Conservation (phyloP, 1,140 invertebrate genomes). For the Rhizoglyphus robini region DNA sequence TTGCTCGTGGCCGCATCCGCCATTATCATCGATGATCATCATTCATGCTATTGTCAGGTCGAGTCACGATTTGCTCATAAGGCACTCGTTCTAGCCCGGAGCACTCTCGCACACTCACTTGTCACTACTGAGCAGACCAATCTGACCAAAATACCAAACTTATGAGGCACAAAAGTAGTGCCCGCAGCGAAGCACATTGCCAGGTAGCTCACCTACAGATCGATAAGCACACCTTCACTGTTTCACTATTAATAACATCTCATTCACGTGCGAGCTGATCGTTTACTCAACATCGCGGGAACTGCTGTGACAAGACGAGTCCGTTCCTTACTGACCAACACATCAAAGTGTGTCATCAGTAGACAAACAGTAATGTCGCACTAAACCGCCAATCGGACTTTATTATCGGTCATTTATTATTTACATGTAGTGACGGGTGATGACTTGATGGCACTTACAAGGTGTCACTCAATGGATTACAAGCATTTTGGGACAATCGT, state of each 20-base stretch:
- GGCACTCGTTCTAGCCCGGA: no score
- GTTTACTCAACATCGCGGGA: not conserved
- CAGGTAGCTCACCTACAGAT: not conserved
- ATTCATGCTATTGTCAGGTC: not conserved
- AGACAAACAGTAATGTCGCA: not conserved
- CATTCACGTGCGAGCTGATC: slow-evolving; percentile 1
- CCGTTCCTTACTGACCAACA: no score
- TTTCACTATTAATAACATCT: not conserved
- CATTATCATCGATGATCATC: slow-evolving; percentile 10
- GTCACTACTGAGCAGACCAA: not conserved
- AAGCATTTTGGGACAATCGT: no score
- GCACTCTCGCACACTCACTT: not conserved
- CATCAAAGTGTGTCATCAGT: slow-evolving; percentile 13
- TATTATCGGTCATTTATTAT: not conserved
- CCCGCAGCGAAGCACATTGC: not conserved
- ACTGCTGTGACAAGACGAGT: not conserved
- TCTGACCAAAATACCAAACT: no score
- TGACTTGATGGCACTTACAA: not conserved
- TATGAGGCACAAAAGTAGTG: not conserved
- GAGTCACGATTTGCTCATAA: slow-evolving; percentile 4
- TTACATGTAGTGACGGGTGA: not conserved
- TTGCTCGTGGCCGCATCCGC: slow-evolving; percentile 7
- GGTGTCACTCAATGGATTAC: no score
- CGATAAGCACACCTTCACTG: no score
- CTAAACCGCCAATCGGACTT: not conserved